Base-by-base conservation (phyloP, 1,140 invertebrate species). In the Zaprionus davidi region DNA sequence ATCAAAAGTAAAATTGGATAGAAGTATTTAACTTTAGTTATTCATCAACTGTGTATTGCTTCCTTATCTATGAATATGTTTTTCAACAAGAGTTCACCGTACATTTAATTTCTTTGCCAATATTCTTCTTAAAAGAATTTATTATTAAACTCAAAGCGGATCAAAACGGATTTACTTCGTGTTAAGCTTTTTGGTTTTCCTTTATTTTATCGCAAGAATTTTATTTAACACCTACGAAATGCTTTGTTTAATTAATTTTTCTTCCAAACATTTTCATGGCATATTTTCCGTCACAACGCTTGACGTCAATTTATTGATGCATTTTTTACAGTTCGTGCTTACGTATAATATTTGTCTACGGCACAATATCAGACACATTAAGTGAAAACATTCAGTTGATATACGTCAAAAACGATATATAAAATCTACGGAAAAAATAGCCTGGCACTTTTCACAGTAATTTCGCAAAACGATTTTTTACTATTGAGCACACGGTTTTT, bases 301-400 rank as follows among this genome's bases (percentile, higher is more conserved):
- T 66, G 70, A 59, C 63, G 62, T 71, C 69, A 68, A 20, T 68
- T 60, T 44, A 44, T 56, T 34, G 36, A 60, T 62, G 65, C 20
- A 60, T 12, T 68, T 51, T 67, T 72, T 63, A 24, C 55, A 55
- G 31, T 38, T 55, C 31, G 41, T 24, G 31, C 26, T 11, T 73
- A 31, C 57, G 20, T 26, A 13, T 38, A 38, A 31, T 71, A 57
- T 62, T 56, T 60, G 56, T 68, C 17, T 69, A 22, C 59, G 69
- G 49, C 31, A 63, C 38, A 70, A 62, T 70, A 57, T 63, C 20
- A 51, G 69, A 34, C 69, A 75, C 69, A 58, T 75, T 63, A 70
- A 70, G 51, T 70, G 41, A 38, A 70, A 41, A 24, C 38, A 75
- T 63, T 75, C 66, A 36, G 51, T 63, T 70, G 49, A 70, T 75